phyloP scores from a whole-genome alignment of 2,113 vertebrate species.

The Pterocles orientalis region DNA sequence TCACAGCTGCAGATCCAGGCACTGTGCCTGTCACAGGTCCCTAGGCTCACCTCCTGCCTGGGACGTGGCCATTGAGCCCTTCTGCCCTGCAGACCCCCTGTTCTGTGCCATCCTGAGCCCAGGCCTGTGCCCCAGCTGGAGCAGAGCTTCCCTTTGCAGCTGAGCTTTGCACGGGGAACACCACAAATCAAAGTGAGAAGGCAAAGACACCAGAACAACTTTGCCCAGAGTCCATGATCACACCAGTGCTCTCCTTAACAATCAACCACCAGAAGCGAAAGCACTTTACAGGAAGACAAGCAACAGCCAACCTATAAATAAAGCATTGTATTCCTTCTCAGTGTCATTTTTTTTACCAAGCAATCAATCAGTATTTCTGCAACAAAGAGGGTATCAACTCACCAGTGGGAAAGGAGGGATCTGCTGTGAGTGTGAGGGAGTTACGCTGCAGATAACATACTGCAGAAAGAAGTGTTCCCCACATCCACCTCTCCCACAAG shows the following conservation, averaged over 20 bases:
- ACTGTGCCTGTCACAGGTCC: fast-evolving
- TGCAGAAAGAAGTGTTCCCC: not conserved
- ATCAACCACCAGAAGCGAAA: not conserved
- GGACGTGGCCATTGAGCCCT: not conserved
- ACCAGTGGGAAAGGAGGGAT: not conserved
- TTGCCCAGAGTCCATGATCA: not conserved
- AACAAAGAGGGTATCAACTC: not conserved
- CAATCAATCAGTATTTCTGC: slow-evolving; percentile 26
- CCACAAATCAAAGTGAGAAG: not conserved
- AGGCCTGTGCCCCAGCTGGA: not conserved
- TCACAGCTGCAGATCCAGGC: not conserved
- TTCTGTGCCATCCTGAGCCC: not conserved
- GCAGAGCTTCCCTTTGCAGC: not conserved
- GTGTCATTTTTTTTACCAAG: not conserved
- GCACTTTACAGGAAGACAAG: not conserved
- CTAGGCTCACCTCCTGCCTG: not conserved
- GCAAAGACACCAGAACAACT: not conserved
- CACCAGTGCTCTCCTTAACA: not conserved
- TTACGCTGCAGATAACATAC: not conserved
- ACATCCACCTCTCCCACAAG: not conserved
- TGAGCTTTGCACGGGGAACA: fast-evolving
- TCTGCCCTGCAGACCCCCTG: not conserved
- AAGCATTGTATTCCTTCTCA: not conserved
- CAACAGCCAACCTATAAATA: not conserved
- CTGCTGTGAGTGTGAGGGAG: not conserved